Percentiles rank a stretch among this genome's conserved stretches.
Evolutionary conservation across 1,140 invertebrate species (phyloP).

Genomic region (Sarcophaga peregrina): DNA sequence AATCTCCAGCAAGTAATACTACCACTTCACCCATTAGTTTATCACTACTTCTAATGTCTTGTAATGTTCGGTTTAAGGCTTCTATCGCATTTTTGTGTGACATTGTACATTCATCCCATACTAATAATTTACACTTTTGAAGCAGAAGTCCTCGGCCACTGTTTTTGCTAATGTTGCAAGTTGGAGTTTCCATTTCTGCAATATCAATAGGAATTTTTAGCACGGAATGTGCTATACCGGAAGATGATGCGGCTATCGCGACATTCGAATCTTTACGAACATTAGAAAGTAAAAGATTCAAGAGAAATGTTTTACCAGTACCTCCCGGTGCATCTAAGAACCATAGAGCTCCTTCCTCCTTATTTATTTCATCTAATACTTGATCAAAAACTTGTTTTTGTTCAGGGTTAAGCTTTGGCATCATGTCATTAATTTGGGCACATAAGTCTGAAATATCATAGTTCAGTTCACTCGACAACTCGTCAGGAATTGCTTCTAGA

Average conservation of each 20-base stretch:
- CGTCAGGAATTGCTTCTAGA: too few relatives aligned
- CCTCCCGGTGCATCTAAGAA: slow-evolving; percentile 16
- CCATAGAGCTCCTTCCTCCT: too few relatives aligned
- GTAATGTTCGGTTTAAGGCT: too few relatives aligned
- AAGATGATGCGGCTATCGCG: neutral
- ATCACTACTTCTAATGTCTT: slow-evolving; percentile 49
- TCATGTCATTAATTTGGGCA: too few relatives aligned
- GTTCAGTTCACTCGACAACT: too few relatives aligned
- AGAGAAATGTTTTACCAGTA: slow-evolving; percentile 35
- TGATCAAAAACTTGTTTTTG: too few relatives aligned
- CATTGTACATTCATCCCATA: too few relatives aligned
- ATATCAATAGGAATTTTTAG: slow-evolving; percentile 55
- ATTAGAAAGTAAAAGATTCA: neutral
- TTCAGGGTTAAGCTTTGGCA: too few relatives aligned
- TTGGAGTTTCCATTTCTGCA: slow-evolving; percentile 44
- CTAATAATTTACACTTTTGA: too few relatives aligned
- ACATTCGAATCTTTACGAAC: neutral
- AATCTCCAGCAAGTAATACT: slow-evolving; percentile 68
- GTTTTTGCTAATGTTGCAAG: slow-evolving; percentile 53
- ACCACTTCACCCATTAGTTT: slow-evolving; percentile 56
- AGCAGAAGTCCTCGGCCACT: slow-evolving; percentile 54
- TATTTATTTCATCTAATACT: too few relatives aligned
- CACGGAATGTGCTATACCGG: slow-evolving; percentile 61
- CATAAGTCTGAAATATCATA: too few relatives aligned
- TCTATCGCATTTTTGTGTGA: too few relatives aligned